These are phyloP conservation scores for Volucella inanis DNA, from an alignment of 2,888 invertebrate genomes.

Conservation along the genomic window DNA sequence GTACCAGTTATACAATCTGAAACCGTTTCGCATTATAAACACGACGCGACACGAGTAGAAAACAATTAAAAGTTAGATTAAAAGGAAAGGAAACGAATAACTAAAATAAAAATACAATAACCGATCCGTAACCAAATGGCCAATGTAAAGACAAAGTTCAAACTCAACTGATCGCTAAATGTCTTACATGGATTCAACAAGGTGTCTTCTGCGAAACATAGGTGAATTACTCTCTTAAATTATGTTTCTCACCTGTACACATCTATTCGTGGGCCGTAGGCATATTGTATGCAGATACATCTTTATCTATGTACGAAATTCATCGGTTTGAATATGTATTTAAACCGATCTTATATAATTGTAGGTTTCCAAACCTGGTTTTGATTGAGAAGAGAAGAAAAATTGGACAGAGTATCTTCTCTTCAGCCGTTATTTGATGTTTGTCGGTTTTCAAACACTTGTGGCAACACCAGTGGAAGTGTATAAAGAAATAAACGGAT, in stretches of 20 bases:
- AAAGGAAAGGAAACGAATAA: not conserved
- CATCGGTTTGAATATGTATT: not conserved
- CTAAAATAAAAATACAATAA: slow-evolving; percentile 7
- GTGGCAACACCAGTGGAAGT: too few species aligned
- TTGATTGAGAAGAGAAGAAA: not conserved
- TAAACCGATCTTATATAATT: slow-evolving; percentile 14
- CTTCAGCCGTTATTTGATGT: not conserved
- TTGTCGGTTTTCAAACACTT: not conserved
- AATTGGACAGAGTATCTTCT: not conserved
- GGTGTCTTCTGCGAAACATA: slow-evolving; percentile 21
- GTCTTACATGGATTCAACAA: slow-evolving; percentile 32
- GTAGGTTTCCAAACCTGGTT: slow-evolving; percentile 12
- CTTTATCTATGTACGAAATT: too few species aligned
- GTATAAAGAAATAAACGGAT: too few species aligned
- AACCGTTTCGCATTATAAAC: slow-evolving; percentile 16
- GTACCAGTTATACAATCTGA: slow-evolving; percentile 16
- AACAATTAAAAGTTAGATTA: slow-evolving; percentile 13
- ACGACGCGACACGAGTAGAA: not conserved
- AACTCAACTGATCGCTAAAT: slow-evolving; percentile 60
- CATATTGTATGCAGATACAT: not conserved
- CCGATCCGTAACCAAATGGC: slow-evolving; percentile 5
- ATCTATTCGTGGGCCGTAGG: not conserved
- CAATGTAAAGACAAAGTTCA: slow-evolving; percentile 42
- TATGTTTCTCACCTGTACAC: slow-evolving; percentile 27
- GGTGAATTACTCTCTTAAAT: slow-evolving; percentile 34